These are phyloP conservation scores for Notodonta dromedarius DNA, from an alignment of 2,888 invertebrate genomes.

Conservation along the genomic window DNA sequence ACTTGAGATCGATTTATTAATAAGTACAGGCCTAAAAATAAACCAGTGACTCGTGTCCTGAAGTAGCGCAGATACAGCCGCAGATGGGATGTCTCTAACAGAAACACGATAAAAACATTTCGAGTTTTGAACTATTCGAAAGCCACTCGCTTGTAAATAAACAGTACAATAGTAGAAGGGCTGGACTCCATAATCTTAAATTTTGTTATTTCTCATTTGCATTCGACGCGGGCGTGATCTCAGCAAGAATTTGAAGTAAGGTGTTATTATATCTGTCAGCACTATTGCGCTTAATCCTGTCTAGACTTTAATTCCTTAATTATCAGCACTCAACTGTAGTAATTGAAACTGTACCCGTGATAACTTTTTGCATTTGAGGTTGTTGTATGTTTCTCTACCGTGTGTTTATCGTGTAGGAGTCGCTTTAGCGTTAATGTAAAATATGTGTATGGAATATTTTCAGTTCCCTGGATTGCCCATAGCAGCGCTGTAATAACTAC, in stretches of 20 bases:
- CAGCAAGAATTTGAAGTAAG: slow-evolving; percentile 6
- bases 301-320: slow-evolving; percentile 5
- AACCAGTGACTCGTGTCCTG: no score
- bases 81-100: no score
- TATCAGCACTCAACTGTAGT: slow-evolving; percentile 9
- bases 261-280: slow-evolving; percentile 6
- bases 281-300: not conserved
- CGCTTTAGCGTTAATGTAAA: no score
- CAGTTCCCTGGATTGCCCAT: no score
- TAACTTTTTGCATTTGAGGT: not conserved
- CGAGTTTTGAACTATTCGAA: not conserved
- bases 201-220: slow-evolving; percentile 10
- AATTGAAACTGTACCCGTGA: not conserved
- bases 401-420: no score
- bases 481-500: no score
- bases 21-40: no score
- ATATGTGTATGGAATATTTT: no score
- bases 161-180: not conserved
- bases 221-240: slow-evolving; percentile 8
- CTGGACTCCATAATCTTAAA: slow-evolving; percentile 9
- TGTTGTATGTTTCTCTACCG: no score
- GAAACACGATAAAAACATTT: no score
- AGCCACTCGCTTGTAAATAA: not conserved
- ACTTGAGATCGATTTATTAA: no score
- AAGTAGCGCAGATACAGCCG: no score